phyloP scores from a whole-genome alignment of 2,888 invertebrate species.

The Volucella inflata region DNA sequence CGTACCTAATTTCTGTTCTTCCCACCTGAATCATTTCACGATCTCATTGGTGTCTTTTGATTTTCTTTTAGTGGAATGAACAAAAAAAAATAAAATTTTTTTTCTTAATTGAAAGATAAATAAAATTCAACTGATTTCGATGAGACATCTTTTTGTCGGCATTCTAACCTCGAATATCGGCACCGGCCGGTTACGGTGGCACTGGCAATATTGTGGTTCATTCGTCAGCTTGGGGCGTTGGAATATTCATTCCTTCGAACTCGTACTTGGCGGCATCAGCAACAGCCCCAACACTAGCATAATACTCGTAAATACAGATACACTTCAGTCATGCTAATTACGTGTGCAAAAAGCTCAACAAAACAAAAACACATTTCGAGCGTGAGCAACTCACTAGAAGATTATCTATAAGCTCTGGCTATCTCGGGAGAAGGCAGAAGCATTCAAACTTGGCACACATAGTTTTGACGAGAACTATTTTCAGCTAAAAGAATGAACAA shows the following conservation, averaged over 20 bases:
- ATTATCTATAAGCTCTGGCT: no score
- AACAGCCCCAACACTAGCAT: background rate
- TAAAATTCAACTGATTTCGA: conserved; percentile 15
- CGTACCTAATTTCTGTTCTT: conserved; percentile 13
- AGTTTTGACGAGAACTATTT: conserved; percentile 7
- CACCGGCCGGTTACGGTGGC: conserved; percentile 8
- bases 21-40: conserved; percentile 11
- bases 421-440: no score
- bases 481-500: background rate
- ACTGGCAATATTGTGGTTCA: no score
- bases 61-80: conserved; percentile 16
- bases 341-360: background rate
- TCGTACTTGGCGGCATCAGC: conserved; percentile 19
- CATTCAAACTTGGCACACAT: background rate
- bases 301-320: background rate
- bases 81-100: background rate
- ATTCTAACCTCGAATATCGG: conserved; percentile 30
- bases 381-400: background rate
- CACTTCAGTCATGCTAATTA: conserved; percentile 37
- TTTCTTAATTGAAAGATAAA: conserved; percentile 9
- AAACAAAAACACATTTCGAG: background rate
- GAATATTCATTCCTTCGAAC: background rate
- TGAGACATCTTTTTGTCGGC: conserved; percentile 37
- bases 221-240: background rate
- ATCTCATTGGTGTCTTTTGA: background rate